Percentiles rank a stretch among this genome's conserved stretches.
Evolutionary conservation across 92 coral and sea anemone genomes (phyloP).

Genomic region (Zoanthus gigantus): DNA sequence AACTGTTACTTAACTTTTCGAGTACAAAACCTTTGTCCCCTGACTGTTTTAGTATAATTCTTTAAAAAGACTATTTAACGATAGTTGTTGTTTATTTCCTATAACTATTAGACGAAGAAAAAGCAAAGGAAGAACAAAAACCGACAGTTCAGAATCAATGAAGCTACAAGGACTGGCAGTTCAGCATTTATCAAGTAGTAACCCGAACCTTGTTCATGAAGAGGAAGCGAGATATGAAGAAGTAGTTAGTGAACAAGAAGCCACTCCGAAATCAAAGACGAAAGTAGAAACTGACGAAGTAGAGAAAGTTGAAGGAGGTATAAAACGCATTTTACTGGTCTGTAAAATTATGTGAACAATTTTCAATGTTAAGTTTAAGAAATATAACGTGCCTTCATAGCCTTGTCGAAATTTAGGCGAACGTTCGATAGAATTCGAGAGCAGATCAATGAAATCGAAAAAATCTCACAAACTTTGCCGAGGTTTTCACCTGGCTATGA

Average conservation of each 20-base stretch:
- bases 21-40: too few relatives aligned
- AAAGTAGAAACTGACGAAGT: neutral
- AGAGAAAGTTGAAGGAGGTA: neutral
- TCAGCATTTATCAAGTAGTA: neutral
- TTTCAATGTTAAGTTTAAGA: too few relatives aligned
- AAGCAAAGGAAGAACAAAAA: neutral
- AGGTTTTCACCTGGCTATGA: too few relatives aligned
- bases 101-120: neutral
- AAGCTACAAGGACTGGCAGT: neutral
- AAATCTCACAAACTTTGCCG: too few relatives aligned
- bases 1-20: too few relatives aligned
- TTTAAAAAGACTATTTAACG: neutral
- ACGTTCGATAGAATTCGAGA: too few relatives aligned
- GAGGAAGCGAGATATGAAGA: neutral
- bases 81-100: neutral
- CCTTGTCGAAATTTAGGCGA: too few relatives aligned
- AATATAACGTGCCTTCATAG: too few relatives aligned
- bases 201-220: neutral
- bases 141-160: slow-evolving; percentile 13
- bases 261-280: neutral
- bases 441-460: too few relatives aligned
- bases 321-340: too few relatives aligned
- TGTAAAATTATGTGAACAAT: too few relatives aligned
- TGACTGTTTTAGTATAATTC: too few relatives aligned
- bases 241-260: neutral